These are phyloP conservation scores for Brachyhypopomus occidentalis DNA, from an alignment of 2,113 vertebrate genomes.

Conservation along the genomic window DNA sequence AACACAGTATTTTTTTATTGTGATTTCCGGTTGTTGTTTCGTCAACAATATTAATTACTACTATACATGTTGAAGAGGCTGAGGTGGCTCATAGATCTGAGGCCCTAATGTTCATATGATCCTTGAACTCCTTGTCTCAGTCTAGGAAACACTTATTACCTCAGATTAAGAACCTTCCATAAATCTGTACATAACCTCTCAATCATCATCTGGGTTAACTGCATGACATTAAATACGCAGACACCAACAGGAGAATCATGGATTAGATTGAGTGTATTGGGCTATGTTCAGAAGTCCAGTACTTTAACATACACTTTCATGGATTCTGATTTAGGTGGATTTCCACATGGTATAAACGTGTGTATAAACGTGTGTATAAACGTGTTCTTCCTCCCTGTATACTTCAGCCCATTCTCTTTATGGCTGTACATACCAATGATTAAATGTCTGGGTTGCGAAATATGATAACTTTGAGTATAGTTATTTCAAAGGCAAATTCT, in stretches of 20 bases:
- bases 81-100: conserved; percentile 68
- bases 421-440: conserved; percentile 62
- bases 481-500: conserved; percentile 63
- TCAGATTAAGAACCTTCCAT: conserved; percentile 57
- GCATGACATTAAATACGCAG: conserved; percentile 71
- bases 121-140: conserved; percentile 67
- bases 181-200: conserved; percentile 74
- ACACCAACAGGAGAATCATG: conserved; percentile 73
- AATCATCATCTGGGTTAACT: conserved; percentile 74
- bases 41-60: conserved; percentile 72
- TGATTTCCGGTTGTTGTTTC: conserved; percentile 79
- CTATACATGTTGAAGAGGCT: conserved; percentile 66
- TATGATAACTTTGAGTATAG: conserved; percentile 75
- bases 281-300: conserved; percentile 70
- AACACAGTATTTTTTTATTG: conserved; percentile 70
- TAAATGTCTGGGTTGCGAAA: conserved; percentile 69
- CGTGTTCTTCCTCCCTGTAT: neutral
- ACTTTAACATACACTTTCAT: conserved; percentile 69
- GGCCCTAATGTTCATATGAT: conserved; percentile 71
- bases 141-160: conserved; percentile 67
- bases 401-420: conserved; percentile 70
- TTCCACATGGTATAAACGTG: conserved; percentile 50
- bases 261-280: conserved; percentile 67
- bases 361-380: too few relatives aligned
- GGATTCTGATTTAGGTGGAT: conserved; percentile 59